These are phyloP conservation scores for Acronicta psi DNA, from an alignment of 2,888 invertebrate species.

Conservation along the genomic window DNA sequence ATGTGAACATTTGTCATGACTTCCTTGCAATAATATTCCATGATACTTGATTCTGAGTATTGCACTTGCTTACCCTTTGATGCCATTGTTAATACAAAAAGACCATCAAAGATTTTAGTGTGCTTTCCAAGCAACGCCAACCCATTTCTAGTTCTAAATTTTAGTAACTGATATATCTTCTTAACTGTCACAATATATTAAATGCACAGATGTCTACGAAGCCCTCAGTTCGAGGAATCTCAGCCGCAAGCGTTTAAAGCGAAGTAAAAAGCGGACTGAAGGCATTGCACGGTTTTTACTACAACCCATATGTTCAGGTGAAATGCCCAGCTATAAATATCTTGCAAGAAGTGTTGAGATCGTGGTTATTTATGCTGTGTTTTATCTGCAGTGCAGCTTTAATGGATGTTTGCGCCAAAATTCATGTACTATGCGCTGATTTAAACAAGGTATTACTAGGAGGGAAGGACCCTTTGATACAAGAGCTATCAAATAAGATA, in stretches of 20 bases:
- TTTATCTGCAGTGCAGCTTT: constrained; percentile 18
- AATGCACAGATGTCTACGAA: constrained; percentile 55
- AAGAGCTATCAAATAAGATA: too few species aligned
- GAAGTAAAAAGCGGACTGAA: constrained; percentile 25
- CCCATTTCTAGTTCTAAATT: constrained; percentile 19
- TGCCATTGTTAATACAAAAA: neutral
- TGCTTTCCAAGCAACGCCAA: constrained; percentile 7
- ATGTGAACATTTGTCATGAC: too few species aligned
- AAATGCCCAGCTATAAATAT: constrained; percentile 34
- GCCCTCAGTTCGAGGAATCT: constrained; percentile 43
- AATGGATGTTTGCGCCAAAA: constrained; percentile 3
- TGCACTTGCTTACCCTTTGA: neutral
- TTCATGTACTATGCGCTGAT: neutral
- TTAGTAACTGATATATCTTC: constrained; percentile 30
- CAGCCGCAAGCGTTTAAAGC: constrained; percentile 15
- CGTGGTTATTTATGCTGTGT: constrained; percentile 10
- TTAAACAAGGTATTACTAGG: too few species aligned
- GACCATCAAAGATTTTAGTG: constrained; percentile 5
- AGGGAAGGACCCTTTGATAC: too few species aligned
- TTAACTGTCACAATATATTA: constrained; percentile 51
- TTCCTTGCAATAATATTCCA: too few species aligned
- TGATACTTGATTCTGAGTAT: constrained; percentile 7
- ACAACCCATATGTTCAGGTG: constrained; percentile 40
- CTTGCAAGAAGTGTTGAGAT: constrained; percentile 30
- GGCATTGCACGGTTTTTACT: constrained; percentile 36